phyloP scores from a whole-genome alignment of 2,797 vertebrate species.

The Phrynocephalus guinanensis region DNA sequence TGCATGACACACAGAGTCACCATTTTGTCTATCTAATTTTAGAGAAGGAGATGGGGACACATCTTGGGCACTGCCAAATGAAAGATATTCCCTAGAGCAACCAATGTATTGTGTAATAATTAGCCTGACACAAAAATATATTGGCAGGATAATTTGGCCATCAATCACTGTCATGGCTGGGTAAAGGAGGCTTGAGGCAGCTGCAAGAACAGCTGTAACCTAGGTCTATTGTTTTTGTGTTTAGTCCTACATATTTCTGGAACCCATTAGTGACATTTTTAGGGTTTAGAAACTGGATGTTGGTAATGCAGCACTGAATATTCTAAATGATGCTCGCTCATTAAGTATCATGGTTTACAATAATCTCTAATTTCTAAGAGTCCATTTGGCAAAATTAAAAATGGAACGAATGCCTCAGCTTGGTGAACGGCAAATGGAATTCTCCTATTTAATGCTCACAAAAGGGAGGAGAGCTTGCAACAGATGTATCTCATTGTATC shows the following conservation, averaged over 20 bases:
- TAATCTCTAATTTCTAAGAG: constrained; percentile 74
- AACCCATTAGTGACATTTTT: constrained; percentile 64
- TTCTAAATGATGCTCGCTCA: constrained; percentile 72
- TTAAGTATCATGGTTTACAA: constrained; percentile 72
- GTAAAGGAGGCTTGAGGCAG: constrained; percentile 72
- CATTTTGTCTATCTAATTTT: constrained; percentile 1
- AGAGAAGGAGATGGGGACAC: constrained; percentile 13
- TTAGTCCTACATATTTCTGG: constrained; percentile 56
- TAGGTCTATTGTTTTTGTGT: constrained; percentile 65
- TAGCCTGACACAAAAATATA: constrained; percentile 74
- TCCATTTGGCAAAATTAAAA: constrained; percentile 72
- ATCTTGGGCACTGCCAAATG: constrained; percentile 46
- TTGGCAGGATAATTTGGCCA: constrained; percentile 75
- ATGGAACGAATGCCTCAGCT: constrained; percentile 62
- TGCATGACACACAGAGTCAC: not conserved
- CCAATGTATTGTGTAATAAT: constrained; percentile 65
- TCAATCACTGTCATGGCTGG: constrained; percentile 77
- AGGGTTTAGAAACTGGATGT: constrained; percentile 60
- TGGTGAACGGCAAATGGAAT: constrained; percentile 58
- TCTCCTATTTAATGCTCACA: constrained; percentile 63
- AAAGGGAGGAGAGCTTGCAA: constrained; percentile 58
- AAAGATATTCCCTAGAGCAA: constrained; percentile 47
- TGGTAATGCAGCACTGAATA: constrained; percentile 59
- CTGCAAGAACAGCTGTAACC: constrained; percentile 76
- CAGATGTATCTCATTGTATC: constrained; percentile 71